Percentiles rank a stretch among this genome's conserved stretches.
phyloP scores from a whole-genome alignment of 2,888 invertebrate genomes.

The Microctonus aethiopoides region DNA sequence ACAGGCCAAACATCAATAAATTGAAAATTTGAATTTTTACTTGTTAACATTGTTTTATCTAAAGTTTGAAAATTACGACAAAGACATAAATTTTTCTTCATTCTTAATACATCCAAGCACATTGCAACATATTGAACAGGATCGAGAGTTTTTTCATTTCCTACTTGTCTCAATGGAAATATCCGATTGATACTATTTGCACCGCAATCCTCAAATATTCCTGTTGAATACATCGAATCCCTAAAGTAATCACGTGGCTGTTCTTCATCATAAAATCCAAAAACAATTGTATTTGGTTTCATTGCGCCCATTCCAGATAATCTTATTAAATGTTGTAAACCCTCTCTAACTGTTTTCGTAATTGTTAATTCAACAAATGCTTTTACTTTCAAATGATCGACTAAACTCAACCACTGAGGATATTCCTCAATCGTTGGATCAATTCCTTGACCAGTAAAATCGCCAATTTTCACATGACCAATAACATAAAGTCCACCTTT shows the following conservation, averaged over 20 bases:
- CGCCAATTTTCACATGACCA: constrained; percentile 83
- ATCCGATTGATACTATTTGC: constrained; percentile 64
- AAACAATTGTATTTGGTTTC: constrained; percentile 97
- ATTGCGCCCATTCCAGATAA: constrained; percentile 97
- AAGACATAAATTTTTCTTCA: constrained; percentile 94
- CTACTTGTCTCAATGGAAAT: constrained; percentile 71
- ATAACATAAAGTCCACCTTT: constrained; percentile 91
- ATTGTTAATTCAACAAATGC: constrained; percentile 96
- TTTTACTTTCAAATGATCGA: constrained; percentile 94
- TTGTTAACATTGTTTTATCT: constrained; percentile 78
- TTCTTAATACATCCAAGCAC: constrained; percentile 86
- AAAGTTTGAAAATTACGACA: constrained; percentile 91
- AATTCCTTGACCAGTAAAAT: constrained; percentile 67
- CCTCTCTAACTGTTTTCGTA: constrained; percentile 85
- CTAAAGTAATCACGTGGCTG: constrained; percentile 83
- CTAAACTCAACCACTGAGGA: constrained; percentile 90
- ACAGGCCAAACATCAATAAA: constrained; percentile 99
- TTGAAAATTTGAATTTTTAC: constrained; percentile 73
- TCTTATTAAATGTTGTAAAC: constrained; percentile 90
- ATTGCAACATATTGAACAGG: constrained; percentile 83
- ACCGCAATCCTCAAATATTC: constrained; percentile 68
- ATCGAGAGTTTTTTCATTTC: constrained; percentile 67
- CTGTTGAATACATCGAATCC: constrained; percentile 65
- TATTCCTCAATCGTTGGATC: constrained; percentile 84
- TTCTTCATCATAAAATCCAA: constrained; percentile 91